Conservation (phyloP, 2,888 invertebrate species). For the Chrysotoxum bicinctum region DNA sequence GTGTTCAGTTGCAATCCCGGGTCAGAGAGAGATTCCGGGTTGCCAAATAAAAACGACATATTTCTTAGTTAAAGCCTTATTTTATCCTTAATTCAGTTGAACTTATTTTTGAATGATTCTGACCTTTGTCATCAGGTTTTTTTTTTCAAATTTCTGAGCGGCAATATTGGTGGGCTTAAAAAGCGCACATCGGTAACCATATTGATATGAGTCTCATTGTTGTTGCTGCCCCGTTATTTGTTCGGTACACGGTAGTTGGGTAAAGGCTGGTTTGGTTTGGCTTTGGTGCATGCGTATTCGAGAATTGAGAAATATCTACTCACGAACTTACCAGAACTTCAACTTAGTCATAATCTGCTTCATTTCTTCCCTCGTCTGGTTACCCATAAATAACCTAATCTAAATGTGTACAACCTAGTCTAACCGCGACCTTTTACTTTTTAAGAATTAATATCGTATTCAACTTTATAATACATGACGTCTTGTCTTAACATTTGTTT, state of each 20-base stretch:
- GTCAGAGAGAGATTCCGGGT: too few relatives aligned
- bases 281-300: neutral
- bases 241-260: neutral
- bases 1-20: too few relatives aligned
- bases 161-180: neutral
- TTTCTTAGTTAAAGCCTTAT: too few relatives aligned
- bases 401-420: neutral
- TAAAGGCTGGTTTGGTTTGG: neutral
- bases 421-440: slow-evolving; percentile 3
- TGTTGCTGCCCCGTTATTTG: neutral
- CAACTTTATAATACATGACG: neutral
- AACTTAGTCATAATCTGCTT: neutral
- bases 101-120: too few relatives aligned
- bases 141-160: neutral
- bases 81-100: too few relatives aligned
- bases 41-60: too few relatives aligned
- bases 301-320: neutral
- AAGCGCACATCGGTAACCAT: neutral
- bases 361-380: neutral
- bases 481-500: neutral
- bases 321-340: too few relatives aligned
- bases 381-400: neutral
- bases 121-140: too few relatives aligned
- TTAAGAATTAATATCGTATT: neutral
- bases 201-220: neutral